These are phyloP conservation scores for Nomada flava DNA, from an alignment of 2,888 invertebrate species.

Conservation along the genomic window DNA sequence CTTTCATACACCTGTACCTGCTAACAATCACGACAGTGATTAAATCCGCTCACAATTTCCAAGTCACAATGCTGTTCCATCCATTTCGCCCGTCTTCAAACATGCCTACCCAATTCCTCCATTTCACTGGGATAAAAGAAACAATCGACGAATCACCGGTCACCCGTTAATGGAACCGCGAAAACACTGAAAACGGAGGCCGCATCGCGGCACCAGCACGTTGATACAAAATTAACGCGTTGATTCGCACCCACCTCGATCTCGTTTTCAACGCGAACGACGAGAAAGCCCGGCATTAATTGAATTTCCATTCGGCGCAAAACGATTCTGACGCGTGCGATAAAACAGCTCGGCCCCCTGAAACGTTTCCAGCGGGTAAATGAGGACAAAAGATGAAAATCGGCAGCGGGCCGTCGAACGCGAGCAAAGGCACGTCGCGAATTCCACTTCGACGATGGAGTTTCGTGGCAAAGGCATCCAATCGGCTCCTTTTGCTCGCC, in stretches of 20 bases:
- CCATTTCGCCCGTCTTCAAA: no score
- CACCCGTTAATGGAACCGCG: background rate
- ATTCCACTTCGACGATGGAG: constrained; percentile 29
- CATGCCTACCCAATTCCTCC: no score
- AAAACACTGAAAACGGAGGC: background rate
- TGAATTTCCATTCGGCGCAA: constrained; percentile 15
- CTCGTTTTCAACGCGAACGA: constrained; percentile 7
- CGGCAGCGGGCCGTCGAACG: background rate
- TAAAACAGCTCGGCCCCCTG: background rate
- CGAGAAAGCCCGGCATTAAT: constrained; percentile 16
- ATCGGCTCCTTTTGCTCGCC: constrained; percentile 13
- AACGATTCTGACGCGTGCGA: constrained; percentile 7
- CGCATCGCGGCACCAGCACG: background rate
- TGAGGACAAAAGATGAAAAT: background rate
- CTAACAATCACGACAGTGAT: no score
- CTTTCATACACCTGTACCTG: no score
- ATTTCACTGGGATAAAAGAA: background rate
- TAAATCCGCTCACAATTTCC: no score
- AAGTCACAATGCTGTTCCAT: no score
- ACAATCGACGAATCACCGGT: background rate
- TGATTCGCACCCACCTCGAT: background rate
- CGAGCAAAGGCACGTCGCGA: constrained; percentile 9
- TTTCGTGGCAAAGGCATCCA: constrained; percentile 38
- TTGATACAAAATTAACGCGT: constrained; percentile 17
- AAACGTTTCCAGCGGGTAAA: background rate